Evolutionary conservation across 2,888 invertebrate species (phyloP), one percentile per base, ranked within the genome.

Genomic region (Athetis lepigone): DNA sequence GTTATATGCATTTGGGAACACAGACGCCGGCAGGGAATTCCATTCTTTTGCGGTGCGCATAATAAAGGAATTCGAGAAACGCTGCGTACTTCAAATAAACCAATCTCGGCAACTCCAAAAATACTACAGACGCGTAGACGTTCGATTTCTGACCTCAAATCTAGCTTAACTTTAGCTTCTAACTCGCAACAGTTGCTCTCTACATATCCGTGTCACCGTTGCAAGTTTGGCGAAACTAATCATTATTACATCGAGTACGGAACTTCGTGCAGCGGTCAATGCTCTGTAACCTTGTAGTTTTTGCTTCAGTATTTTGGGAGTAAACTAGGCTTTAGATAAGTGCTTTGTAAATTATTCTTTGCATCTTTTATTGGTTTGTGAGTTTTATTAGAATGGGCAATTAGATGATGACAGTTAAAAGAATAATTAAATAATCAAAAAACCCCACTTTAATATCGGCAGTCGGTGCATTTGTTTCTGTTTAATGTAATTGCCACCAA

Each of bases 231-330:
- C 63, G 46, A 51, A 63, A 54, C 69, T 57, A 68, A 69, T 56
- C 70, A 33, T 50, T 56, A 56, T 57, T 49, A 43, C 54, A 61
- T 54, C 42, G 56, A 54, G 45, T 62, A 69, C 37, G 56, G 19
- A 16, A 54, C 55, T 37, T 40, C 43, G 67, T 23, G 25, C 16
- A 45, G 46, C 60, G 77, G 70, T 79, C 74, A 56, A 55, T 79
- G 70, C 39, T 50, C 77, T 58, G 23, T 66, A 39, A 66, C 77
- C 74, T 79, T 77, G 77, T 60, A 36, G 77, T 78, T 78, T 70
- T 67, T 76, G 50, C 49, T 27, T 18, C 7, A 37, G 33, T 42
- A 36, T 36, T 13, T 61, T 50, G 18, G 25, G 50, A 45, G 37
- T 4, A 36, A 46, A 46, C 23, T 33, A 33, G 33, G 33, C 33